Evolutionary conservation across 2,113 vertebrate species (phyloP), one percentile per base, ranked within the genome.

Genomic region (Craseonycteris thonglongyai): DNA sequence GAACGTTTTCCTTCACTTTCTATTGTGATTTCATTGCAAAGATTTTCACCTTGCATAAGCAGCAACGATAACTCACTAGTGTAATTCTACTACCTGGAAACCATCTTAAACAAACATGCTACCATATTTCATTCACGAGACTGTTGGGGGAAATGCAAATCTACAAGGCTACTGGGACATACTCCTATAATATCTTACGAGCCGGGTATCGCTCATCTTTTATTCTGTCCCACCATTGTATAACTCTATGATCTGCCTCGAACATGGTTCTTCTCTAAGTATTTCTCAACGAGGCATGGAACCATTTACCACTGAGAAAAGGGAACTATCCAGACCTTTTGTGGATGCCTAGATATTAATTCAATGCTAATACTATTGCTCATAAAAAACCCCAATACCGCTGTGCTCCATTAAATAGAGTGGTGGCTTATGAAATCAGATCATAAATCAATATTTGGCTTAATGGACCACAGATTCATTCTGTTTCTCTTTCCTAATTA

Each of bases 241-340:
- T 65, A 13, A 85, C 78, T 96, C 96, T 98, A 91, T 97, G 96
- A 98, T 98, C 95, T 92, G 83, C 71, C 72, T 88, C 81, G 10
- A 16, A 12, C 5, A 33, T 13, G n/a, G 28, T 54, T 30, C 18
- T 58, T 89, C 14, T 63, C 45, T 69, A 58, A 59, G 4, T 51
- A 10, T 78, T 54, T 74, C 72, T 85, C n/a, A 18, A 72, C 47
- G 42, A 5, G 24, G 51, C 45, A 38, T 61, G 45, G 15, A 45
- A 7, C 5, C 61, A 40, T 69, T 74, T 49, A 22, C 12, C 4
- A 56, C 2, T 35, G n/a, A 22, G 24, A 66, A 74, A 81, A 54
- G 1, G 7, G 4, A 40, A n/a, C 40, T 18, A 84, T 18, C 11
- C 6, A 68, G n/a, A 38, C 22, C 5, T 56, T 83, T 74, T 74